phyloP scores from a whole-genome alignment of 2,888 invertebrate species.

The Ormyrus rosae region DNA sequence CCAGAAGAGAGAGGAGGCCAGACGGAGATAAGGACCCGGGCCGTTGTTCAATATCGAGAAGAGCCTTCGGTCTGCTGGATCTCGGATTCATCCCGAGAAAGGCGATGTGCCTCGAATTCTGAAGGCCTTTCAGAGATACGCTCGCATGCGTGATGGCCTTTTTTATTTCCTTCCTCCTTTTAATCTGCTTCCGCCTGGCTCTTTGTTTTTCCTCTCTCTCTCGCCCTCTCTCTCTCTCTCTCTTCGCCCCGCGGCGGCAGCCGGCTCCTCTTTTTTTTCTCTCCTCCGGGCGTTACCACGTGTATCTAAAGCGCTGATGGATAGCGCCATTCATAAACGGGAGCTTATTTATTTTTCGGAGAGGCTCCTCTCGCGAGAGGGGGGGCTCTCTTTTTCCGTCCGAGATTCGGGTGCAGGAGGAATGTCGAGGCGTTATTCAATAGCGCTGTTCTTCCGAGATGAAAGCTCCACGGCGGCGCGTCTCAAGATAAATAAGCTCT shows the following conservation, averaged over 20 bases:
- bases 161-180: neutral
- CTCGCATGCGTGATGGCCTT: neutral
- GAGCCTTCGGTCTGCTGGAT: too few relatives aligned
- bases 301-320: slow-evolving; percentile 1
- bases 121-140: slow-evolving; percentile 14
- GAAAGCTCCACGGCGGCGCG: neutral
- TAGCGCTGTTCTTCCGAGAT: neutral
- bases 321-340: neutral
- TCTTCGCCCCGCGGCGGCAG: neutral
- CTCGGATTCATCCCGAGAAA: too few relatives aligned
- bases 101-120: slow-evolving; percentile 6
- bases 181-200: neutral
- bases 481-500: too few relatives aligned
- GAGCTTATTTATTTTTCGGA: too few relatives aligned
- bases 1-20: too few relatives aligned
- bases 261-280: neutral
- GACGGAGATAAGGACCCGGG: too few relatives aligned
- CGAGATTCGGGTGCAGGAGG: too few relatives aligned
- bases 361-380: too few relatives aligned
- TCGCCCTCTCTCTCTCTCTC: neutral
- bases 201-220: neutral
- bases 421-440: neutral
- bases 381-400: too few relatives aligned
- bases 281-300: too few relatives aligned
- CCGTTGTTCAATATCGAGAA: too few relatives aligned